phyloP scores from a whole-genome alignment of 2,113 vertebrate species.

The Sprattus sprattus region DNA sequence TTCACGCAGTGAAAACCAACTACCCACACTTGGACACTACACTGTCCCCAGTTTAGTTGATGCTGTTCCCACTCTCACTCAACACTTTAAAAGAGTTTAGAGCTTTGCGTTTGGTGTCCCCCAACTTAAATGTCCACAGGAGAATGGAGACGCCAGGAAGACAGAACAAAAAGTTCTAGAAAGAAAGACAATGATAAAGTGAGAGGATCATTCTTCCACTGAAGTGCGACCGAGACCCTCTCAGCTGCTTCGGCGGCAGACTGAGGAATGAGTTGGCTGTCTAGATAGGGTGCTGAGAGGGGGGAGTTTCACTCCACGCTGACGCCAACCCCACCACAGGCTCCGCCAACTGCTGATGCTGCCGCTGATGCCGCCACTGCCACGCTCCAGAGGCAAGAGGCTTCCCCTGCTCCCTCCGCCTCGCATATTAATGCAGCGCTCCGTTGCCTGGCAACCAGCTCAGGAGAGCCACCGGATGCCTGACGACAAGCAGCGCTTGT shows the following conservation, averaged over 20 bases:
- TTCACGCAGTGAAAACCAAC: constrained; percentile 24
- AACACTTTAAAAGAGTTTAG: constrained; percentile 1
- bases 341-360: not conserved
- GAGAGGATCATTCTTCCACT: not conserved
- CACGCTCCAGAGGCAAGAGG: constrained; percentile 65
- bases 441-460: constrained; percentile 87
- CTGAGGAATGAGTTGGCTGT: not conserved
- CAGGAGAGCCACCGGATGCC: constrained; percentile 75
- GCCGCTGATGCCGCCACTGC: constrained; percentile 48
- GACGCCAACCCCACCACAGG: constrained; percentile 31
- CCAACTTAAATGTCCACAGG: not conserved
- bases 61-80: not conserved
- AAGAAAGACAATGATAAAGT: constrained; percentile 27
- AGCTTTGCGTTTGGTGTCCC: not conserved
- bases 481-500: constrained; percentile 61
- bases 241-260: constrained; percentile 3
- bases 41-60: not conserved
- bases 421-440: constrained; percentile 81
- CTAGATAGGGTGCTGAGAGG: not conserved
- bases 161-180: constrained; percentile 35
- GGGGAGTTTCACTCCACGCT: constrained; percentile 55
- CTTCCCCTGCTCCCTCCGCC: constrained; percentile 75
- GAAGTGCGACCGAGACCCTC: constrained; percentile 23
- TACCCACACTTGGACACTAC: constrained; percentile 23
- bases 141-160: constrained; percentile 13